A percentile compares a stretch with the other conserved stretches of the same genome.
phyloP scores from a whole-genome alignment of 2,113 vertebrate species.

The Eptesicus fuscus region DNA sequence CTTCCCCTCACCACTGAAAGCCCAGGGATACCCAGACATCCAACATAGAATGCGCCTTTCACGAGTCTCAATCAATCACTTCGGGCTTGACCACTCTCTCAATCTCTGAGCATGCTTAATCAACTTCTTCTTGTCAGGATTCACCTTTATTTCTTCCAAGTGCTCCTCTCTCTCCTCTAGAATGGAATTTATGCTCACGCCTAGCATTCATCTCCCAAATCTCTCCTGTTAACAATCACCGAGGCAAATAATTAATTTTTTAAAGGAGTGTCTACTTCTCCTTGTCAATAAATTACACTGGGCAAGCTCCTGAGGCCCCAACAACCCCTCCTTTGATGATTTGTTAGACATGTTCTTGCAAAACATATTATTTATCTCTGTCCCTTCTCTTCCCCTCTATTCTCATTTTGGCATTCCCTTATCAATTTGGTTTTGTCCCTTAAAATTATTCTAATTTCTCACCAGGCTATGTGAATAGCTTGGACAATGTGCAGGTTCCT shows the following conservation, averaged over 20 bases:
- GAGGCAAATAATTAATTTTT: slow-evolving; percentile 66
- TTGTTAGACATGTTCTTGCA: slow-evolving; percentile 44
- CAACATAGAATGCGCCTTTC: background rate
- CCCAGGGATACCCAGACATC: background rate
- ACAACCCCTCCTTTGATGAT: slow-evolving; percentile 35
- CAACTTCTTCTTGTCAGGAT: slow-evolving; percentile 37
- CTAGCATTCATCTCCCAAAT: slow-evolving; percentile 49
- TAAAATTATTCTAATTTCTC: slow-evolving; percentile 51
- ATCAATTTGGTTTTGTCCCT: slow-evolving; percentile 57
- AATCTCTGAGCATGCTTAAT: background rate
- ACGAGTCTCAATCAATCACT: slow-evolving; percentile 21
- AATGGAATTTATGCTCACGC: slow-evolving; percentile 53
- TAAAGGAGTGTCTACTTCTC: slow-evolving; percentile 56
- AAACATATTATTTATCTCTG: slow-evolving; percentile 68
- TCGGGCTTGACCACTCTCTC: background rate
- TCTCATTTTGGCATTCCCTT: slow-evolving; percentile 41
- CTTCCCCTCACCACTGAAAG: background rate
- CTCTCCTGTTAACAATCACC: slow-evolving; percentile 58
- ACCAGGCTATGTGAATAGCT: slow-evolving; percentile 3
- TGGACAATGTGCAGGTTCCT: slow-evolving; percentile 30
- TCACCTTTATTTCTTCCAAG: slow-evolving; percentile 20
- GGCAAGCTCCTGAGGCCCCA: slow-evolving; percentile 49
- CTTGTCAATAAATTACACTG: slow-evolving; percentile 67
- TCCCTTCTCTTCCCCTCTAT: slow-evolving; percentile 35
- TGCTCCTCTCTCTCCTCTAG: slow-evolving; percentile 28